Evolutionary conservation across 2,888 invertebrate genomes (phyloP).

Genomic region (Lycaena phlaeas): DNA sequence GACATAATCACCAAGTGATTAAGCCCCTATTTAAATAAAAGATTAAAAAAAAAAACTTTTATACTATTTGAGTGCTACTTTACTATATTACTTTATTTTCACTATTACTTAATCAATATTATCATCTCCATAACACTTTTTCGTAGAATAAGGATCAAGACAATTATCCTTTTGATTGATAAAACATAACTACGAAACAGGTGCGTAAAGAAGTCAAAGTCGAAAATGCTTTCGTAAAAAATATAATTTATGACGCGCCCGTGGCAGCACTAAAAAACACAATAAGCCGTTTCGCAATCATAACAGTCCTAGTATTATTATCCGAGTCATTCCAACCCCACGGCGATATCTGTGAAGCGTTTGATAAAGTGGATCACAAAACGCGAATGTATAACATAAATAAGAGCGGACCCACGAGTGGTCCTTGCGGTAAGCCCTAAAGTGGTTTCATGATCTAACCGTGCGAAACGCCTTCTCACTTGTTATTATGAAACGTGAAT

Average conservation of each 20-base stretch:
- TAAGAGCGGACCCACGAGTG: slow-evolving; percentile 60
- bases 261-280: slow-evolving; percentile 56
- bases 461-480: slow-evolving; percentile 70
- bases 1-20: too few relatives aligned
- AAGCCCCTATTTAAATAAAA: too few relatives aligned
- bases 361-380: slow-evolving; percentile 72
- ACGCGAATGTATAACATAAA: slow-evolving; percentile 59
- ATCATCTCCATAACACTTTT: too few relatives aligned
- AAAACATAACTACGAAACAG: neutral
- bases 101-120: too few relatives aligned
- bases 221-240: neutral
- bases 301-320: slow-evolving; percentile 56
- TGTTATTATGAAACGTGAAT: slow-evolving; percentile 71
- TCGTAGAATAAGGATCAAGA: too few relatives aligned
- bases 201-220: neutral
- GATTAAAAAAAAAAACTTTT: too few relatives aligned
- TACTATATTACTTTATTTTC: too few relatives aligned
- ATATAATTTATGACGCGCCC: slow-evolving; percentile 48
- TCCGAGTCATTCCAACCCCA: slow-evolving; percentile 60
- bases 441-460: slow-evolving; percentile 67
- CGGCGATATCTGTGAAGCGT: slow-evolving; percentile 58
- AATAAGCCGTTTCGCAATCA: slow-evolving; percentile 53
- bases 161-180: too few relatives aligned
- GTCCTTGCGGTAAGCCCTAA: slow-evolving; percentile 62
- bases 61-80: too few relatives aligned